Conservation (phyloP, 2,888 invertebrate species). For the Leptopilina myrica region DNA sequence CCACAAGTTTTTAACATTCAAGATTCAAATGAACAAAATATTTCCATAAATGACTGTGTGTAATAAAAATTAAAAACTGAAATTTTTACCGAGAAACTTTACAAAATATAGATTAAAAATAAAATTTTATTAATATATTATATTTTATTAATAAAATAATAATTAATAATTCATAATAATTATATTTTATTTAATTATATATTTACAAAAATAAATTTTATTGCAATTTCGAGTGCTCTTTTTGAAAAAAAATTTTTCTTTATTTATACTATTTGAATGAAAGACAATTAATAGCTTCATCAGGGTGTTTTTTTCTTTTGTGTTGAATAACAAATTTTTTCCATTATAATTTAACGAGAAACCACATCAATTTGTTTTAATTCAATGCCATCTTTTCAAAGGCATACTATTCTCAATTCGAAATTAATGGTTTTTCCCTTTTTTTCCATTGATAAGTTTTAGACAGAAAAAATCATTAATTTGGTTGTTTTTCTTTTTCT, state of each 20-base stretch:
- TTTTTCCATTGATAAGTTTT: constrained; percentile 5
- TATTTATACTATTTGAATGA: not conserved
- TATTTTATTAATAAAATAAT: no score
- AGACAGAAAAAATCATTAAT: constrained; percentile 15
- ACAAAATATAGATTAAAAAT: no score
- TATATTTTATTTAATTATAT: no score
- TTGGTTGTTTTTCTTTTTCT: not conserved
- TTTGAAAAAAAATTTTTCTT: not conserved
- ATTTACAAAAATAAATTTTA: no score
- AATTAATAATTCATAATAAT: no score
- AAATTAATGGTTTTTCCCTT: constrained; percentile 6
- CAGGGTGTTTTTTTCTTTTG: not conserved
- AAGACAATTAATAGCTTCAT: constrained; percentile 3
- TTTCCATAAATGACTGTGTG: no score
- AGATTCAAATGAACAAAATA: no score
- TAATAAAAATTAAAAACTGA: no score
- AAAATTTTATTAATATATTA: no score
- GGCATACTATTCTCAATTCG: not conserved
- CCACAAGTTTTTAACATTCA: no score
- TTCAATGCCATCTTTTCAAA: constrained; percentile 1
- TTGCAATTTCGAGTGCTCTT: no score
- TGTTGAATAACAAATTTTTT: constrained; percentile 9
- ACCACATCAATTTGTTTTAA: constrained; percentile 4
- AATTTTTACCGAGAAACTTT: no score
- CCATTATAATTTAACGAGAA: constrained; percentile 11